Conservation (phyloP, 2,113 vertebrate species). For the Aspidoscelis tigris region DNA sequence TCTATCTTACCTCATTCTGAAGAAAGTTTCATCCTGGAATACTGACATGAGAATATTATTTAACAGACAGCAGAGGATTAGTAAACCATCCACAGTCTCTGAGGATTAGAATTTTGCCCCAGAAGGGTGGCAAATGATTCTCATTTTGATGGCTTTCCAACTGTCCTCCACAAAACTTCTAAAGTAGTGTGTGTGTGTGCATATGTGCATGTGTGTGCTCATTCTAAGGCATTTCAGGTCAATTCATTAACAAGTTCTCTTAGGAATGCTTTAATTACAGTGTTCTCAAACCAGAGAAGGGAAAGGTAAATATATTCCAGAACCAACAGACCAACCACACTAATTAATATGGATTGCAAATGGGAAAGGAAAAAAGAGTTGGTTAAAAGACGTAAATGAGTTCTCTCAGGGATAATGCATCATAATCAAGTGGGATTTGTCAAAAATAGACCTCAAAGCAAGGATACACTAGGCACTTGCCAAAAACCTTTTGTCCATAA, state of each 20-base stretch:
- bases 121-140: slow-evolving; percentile 7
- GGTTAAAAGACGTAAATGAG: slow-evolving; percentile 65
- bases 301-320: slow-evolving; percentile 63
- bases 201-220: too few relatives aligned
- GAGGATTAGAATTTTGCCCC: slow-evolving; percentile 9
- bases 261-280: slow-evolving; percentile 69
- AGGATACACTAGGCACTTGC: slow-evolving; percentile 39
- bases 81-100: background rate
- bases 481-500: slow-evolving; percentile 37
- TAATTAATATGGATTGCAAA: slow-evolving; percentile 70
- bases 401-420: slow-evolving; percentile 64
- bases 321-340: slow-evolving; percentile 62
- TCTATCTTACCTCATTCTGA: background rate
- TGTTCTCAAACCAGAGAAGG: slow-evolving; percentile 55
- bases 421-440: slow-evolving; percentile 65
- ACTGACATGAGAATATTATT: background rate
- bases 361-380: slow-evolving; percentile 50
- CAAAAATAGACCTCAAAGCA: slow-evolving; percentile 65
- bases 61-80: background rate
- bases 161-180: slow-evolving; percentile 56
- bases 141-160: slow-evolving; percentile 25
- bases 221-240: slow-evolving; percentile 63
- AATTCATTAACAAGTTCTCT: slow-evolving; percentile 70
- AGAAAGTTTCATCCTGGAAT: background rate
- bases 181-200: slow-evolving; percentile 37